These are phyloP conservation scores for Drosophila sucinea DNA, from an alignment of 1,140 invertebrate genomes.

Conservation along the genomic window DNA sequence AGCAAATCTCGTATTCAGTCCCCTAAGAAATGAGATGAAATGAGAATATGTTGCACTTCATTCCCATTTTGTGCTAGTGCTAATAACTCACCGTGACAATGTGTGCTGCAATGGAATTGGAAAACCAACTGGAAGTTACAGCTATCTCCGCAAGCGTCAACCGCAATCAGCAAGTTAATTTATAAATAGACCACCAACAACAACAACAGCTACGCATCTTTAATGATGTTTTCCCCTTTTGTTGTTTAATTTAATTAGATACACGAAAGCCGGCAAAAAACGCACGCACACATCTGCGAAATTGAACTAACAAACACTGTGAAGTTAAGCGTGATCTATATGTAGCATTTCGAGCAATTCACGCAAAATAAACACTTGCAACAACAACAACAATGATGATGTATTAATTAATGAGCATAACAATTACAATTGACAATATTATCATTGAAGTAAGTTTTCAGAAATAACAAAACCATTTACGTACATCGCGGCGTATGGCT, in stretches of 20 bases:
- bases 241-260: constrained; percentile 63
- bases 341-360: not conserved
- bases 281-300: not conserved
- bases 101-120: constrained; percentile 19
- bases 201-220: constrained; percentile 51
- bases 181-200: constrained; percentile 60
- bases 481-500: not conserved
- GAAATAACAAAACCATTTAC: constrained; percentile 14
- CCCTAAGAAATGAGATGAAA: not conserved
- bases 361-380: constrained; percentile 9
- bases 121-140: constrained; percentile 25
- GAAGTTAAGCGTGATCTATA: not conserved
- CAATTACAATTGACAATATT: constrained; percentile 40
- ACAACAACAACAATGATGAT: constrained; percentile 32
- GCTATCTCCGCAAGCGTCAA: constrained; percentile 2
- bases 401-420: constrained; percentile 21
- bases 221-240: constrained; percentile 35
- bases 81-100: constrained; percentile 53
- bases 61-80: constrained; percentile 3
- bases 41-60: not conserved
- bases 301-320: not conserved
- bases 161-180: constrained; percentile 48
- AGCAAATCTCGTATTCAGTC: not conserved
- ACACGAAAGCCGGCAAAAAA: constrained; percentile 42
- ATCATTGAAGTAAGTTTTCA: constrained; percentile 32